Percentiles rank a stretch among this genome's conserved stretches.
Conservation (phyloP, 2,888 invertebrate genomes). For the Slavum lentiscoides region DNA sequence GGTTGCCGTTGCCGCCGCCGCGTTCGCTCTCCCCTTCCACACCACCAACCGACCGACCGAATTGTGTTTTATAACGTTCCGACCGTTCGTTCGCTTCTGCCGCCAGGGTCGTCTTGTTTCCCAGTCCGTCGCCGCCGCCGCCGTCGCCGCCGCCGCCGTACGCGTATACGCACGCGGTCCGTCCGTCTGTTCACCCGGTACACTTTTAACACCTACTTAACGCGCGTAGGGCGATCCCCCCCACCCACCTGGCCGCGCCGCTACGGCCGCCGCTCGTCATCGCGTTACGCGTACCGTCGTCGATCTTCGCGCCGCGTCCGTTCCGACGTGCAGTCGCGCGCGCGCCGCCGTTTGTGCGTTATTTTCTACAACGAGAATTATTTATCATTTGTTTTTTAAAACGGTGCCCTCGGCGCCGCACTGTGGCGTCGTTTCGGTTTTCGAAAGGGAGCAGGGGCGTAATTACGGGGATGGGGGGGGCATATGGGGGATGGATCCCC, state of each 20-base stretch:
- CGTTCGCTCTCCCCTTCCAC: slow-evolving; percentile 34
- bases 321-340: too few species aligned
- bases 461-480: too few species aligned
- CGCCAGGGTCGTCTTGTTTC: slow-evolving; percentile 53
- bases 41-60: not conserved
- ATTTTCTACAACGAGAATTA: too few species aligned
- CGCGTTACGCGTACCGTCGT: too few species aligned
- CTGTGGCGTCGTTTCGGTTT: too few species aligned
- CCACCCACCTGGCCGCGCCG: not conserved
- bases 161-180: not conserved
- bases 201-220: slow-evolving; percentile 53
- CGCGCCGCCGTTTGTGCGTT: too few species aligned
- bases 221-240: slow-evolving; percentile 11
- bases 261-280: not conserved
- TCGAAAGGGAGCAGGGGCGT: too few species aligned
- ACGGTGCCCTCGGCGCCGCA: too few species aligned
- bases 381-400: too few species aligned
- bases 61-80: not conserved
- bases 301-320: too few species aligned
- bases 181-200: slow-evolving; percentile 41
- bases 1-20: slow-evolving; percentile 43
- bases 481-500: too few species aligned
- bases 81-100: slow-evolving; percentile 7
- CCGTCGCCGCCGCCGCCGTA: not conserved
- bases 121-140: not conserved